Evolutionary conservation across 2,888 invertebrate species (phyloP).

Genomic region (Girardia tigrina): DNA sequence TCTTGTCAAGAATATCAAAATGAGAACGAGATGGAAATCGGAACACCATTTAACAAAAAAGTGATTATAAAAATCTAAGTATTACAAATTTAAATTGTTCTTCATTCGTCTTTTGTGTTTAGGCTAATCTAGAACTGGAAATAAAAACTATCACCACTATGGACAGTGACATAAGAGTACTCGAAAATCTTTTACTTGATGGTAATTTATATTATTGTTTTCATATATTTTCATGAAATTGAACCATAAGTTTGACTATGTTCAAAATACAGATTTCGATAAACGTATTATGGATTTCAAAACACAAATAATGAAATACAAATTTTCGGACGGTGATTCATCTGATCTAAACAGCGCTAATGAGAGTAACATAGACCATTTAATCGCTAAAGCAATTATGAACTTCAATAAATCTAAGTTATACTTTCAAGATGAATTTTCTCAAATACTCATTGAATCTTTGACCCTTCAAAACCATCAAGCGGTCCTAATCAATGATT

Average conservation of each 20-base stretch:
- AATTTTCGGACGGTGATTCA: background rate
- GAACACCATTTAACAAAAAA: background rate
- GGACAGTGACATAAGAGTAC: background rate
- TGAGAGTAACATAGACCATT: background rate
- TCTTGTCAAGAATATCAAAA: background rate
- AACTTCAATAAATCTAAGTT: background rate
- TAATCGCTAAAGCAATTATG: background rate
- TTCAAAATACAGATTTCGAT: background rate
- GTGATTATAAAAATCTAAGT: background rate
- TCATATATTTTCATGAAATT: background rate
- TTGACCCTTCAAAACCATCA: constrained; percentile 9
- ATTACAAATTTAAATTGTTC: background rate
- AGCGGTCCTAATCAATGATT: background rate
- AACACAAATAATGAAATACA: background rate
- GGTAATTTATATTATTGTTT: background rate
- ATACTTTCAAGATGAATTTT: constrained; percentile 2
- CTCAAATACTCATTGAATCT: background rate
- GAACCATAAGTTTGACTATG: background rate
- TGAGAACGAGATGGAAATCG: background rate
- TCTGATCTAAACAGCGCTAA: too few species aligned
- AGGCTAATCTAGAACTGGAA: background rate
- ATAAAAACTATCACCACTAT: background rate
- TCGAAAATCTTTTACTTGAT: constrained; percentile 12
- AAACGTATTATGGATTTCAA: background rate
- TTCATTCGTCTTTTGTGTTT: too few species aligned